Evolutionary conservation across 2,113 vertebrate species (phyloP), one percentile per base, ranked within the genome.

Genomic region (Calidris pygmaea): DNA sequence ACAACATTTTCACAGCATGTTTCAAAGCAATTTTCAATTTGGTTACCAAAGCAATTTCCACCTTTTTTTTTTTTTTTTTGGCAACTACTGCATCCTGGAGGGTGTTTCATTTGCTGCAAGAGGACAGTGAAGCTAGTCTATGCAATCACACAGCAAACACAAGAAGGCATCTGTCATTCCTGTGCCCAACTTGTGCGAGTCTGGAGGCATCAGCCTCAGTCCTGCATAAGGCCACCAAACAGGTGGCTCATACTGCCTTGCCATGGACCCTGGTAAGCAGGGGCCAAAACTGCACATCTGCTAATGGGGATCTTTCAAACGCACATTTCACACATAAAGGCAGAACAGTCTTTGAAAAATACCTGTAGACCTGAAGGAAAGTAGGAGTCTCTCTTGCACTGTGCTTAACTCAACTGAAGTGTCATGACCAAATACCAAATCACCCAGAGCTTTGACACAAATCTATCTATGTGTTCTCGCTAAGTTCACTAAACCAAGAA

Each of bases 181-280:
- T 32, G 56, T 35, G 21, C 2, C 24, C 6, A 0, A 12, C 17
- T 43, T 62, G 14, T 19, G 37, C 0, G 14, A 37, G 30, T 22
- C 35, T 37, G 65, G 22, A 29, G 45, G 39, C 43, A 14, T 66
- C 26, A 52, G 34, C 39, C 68, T 87, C 55, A 14, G 18, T 39
- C 15, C 72, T 66, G 14, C 27, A 59, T 0, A 5, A 72, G 30
- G n/a, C 32, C 58, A 32, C 9, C 23, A 62, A 70, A 82, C 18
- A 62, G 0, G 0, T 20, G 45, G 14, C 8, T 3, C 22, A 6
- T 10, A 14, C 26, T 72, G 21, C 32, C 52, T 45, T 22, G 2
- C 0, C 16, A 5, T 9, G 22, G 20, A 32, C 11, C 22, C 37
- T 7, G 15, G 10, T 18, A 16, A 45, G 32, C 48, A 65, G 26